Evolutionary conservation across 2,797 vertebrate genomes (phyloP).

Genomic region (Microctenopoma stevenorrisi): DNA sequence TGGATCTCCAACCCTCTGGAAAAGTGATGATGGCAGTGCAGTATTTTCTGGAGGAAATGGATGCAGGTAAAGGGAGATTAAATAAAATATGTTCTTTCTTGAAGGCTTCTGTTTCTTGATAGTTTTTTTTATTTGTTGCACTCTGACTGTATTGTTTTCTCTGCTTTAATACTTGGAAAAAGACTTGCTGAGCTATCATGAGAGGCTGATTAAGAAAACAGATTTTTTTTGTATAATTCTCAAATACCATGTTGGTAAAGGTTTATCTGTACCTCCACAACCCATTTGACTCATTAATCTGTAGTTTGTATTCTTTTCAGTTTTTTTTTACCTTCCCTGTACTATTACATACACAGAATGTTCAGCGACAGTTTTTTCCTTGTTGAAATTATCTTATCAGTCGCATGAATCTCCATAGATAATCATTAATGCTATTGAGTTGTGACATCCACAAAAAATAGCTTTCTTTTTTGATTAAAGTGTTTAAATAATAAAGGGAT

Average conservation of each 20-base stretch:
- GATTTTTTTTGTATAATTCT: background rate
- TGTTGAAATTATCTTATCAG: conserved; percentile 10
- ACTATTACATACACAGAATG: background rate
- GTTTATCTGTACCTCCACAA: background rate
- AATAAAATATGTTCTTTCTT: background rate
- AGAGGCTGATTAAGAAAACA: background rate
- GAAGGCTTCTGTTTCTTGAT: too few relatives aligned
- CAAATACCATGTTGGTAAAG: background rate
- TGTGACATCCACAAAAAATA: background rate
- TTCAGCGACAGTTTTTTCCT: background rate
- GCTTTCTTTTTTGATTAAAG: conserved; percentile 24
- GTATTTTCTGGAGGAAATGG: conserved; percentile 93
- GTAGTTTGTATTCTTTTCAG: conserved; percentile 1
- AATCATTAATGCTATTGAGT: background rate
- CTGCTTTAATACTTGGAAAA: background rate
- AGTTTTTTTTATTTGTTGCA: too few relatives aligned
- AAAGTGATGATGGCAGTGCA: conserved; percentile 98
- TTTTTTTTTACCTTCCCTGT: background rate
- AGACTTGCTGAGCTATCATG: background rate
- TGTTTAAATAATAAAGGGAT: conserved; percentile 5
- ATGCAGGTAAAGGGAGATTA: conserved; percentile 79
- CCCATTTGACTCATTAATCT: background rate
- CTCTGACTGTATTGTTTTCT: conserved; percentile 2
- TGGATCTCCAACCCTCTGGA: conserved; percentile 96
- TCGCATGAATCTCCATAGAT: conserved; percentile 1